Base-by-base conservation (phyloP, 2,888 invertebrate species). In the Xestia rhomboidea region DNA sequence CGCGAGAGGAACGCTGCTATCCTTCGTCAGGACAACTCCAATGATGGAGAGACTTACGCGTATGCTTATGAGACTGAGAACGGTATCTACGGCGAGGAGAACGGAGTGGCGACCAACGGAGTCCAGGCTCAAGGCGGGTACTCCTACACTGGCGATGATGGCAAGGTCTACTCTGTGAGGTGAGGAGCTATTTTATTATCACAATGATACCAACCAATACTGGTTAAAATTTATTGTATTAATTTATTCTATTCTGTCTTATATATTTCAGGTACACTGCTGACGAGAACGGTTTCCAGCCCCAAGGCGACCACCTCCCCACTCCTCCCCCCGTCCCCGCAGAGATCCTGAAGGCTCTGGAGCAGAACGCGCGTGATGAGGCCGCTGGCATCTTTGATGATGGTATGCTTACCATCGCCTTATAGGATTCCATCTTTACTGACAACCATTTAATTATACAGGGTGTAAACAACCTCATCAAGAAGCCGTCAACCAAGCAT, bases 121-220 rank as follows among this genome's bases (percentile, higher is more conserved):
- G 96, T 96, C 0, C 93, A 93, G 73, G 95, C 96, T 83, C 95
- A 96, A 84, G 96, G 96, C 57, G 94, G 95, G 4, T 96, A 90
- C 75, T 93, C 95, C 21, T 96, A 96, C 87, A 95, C 94, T 83
- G 96, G 96, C 76, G 96, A 96, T 88, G 96, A 96, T 89, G 96
- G 96, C 60, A 91, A 93, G 77, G 92, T 95, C 57, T 96, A 96
- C 89, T 95, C 93, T 75, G 88, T 96, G 75, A 95, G 94, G 96
- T 96, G 82, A 91, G 73, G 10, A 41, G 21, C 3, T 41, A 15
- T 21, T 11, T 57, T 21, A 15, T 15, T 6, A 10, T 10, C 10
- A 62, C 15, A 15, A 30, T 27, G 2, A 62, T 38, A 41, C 0
- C 13, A 6, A 4, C 8, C 1, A 18, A 0, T 62, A 24, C 0